Conservation (phyloP, 2,113 vertebrate genomes). For the Epinephelus cyanopodus region DNA sequence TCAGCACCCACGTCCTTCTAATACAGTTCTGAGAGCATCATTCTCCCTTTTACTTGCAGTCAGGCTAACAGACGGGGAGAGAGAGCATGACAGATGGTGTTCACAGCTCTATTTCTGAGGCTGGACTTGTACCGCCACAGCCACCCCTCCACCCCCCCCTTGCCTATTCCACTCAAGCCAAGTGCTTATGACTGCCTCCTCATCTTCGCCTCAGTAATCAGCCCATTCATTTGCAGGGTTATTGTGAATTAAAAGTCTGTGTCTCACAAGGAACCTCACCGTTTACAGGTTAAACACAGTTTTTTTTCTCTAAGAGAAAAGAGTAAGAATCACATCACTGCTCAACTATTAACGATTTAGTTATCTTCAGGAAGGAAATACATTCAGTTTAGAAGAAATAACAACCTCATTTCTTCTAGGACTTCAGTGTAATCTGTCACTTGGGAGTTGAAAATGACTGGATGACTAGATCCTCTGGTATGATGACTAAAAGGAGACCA, state of each 20-base stretch:
- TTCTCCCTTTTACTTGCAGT: slow-evolving; percentile 83
- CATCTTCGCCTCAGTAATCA: slow-evolving; percentile 79
- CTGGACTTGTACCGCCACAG: slow-evolving; percentile 87
- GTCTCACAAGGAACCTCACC: slow-evolving; percentile 58
- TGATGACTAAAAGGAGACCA: background rate
- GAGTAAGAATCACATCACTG: slow-evolving; percentile 9
- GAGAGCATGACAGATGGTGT: slow-evolving; percentile 89
- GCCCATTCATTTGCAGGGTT: slow-evolving; percentile 83
- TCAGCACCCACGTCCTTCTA: slow-evolving; percentile 83
- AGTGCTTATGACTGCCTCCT: slow-evolving; percentile 81
- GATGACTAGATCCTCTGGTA: background rate
- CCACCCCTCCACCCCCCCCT: slow-evolving; percentile 53
- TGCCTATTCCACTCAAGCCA: slow-evolving; percentile 82
- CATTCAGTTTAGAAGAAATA: too few species aligned
- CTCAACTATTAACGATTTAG: background rate
- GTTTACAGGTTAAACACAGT: slow-evolving; percentile 69
- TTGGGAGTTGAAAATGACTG: background rate
- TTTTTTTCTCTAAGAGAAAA: slow-evolving; percentile 9
- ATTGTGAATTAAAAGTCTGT: slow-evolving; percentile 81
- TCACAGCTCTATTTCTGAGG: slow-evolving; percentile 91
- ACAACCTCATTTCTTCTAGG: background rate
- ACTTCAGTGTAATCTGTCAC: slow-evolving; percentile 2
- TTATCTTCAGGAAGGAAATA: slow-evolving; percentile 20
- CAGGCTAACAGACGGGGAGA: slow-evolving; percentile 86
- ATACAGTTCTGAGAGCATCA: slow-evolving; percentile 80